Percentiles rank a stretch among this genome's conserved stretches.
These are phyloP conservation scores for Trinorchestia longiramus DNA, from an alignment of 1,140 invertebrate genomes.

Conservation along the genomic window DNA sequence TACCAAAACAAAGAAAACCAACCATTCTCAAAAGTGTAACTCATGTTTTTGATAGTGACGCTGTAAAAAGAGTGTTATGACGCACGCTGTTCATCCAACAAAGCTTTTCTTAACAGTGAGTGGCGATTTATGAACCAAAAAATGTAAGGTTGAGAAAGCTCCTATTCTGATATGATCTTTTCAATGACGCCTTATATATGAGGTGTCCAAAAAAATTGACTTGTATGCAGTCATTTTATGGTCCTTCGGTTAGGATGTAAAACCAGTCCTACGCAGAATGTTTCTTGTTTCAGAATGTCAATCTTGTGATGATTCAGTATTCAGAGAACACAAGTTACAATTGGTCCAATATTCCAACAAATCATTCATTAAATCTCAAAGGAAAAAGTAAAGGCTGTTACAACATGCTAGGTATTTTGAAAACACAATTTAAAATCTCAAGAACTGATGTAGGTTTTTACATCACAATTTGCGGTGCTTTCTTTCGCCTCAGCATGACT, in stretches of 20 bases:
- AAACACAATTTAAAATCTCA: background rate
- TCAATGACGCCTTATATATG: too few species aligned
- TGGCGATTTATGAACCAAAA: too few species aligned
- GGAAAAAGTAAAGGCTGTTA: background rate
- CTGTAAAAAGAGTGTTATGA: too few species aligned
- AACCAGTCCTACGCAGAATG: background rate
- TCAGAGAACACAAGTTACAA: background rate
- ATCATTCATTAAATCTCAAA: background rate
- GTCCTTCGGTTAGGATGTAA: background rate
- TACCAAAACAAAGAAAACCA: too few species aligned
- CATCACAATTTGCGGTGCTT: background rate
- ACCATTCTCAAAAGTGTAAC: too few species aligned
- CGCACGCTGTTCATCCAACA: too few species aligned
- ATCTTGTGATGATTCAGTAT: background rate
- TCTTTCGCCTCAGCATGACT: background rate
- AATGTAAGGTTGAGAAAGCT: too few species aligned
- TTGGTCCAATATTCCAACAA: background rate
- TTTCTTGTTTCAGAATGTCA: too few species aligned
- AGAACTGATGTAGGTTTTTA: background rate
- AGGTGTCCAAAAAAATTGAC: too few species aligned
- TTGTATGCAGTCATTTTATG: background rate
- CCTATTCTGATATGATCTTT: too few species aligned
- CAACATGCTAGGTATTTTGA: background rate
- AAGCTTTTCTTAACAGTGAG: too few species aligned
- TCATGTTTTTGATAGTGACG: too few species aligned